Base-by-base conservation (phyloP, 2,888 invertebrate species). In the Eupithecia subfuscata region DNA sequence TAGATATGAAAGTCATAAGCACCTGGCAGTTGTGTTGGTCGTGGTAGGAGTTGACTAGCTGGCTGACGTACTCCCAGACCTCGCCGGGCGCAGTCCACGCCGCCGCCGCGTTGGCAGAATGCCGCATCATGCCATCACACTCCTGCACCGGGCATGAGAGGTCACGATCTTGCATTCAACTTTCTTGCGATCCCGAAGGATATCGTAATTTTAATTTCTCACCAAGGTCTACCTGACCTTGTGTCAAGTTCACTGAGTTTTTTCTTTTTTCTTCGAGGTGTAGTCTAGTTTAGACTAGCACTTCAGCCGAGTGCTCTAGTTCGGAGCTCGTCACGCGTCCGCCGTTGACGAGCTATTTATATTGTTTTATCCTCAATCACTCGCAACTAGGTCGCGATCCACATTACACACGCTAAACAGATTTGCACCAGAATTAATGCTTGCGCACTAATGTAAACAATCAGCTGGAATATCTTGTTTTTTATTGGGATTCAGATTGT, bases 41-140 rank as follows among this genome's bases (percentile, higher is more conserved):
- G 86, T 95, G 95, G 85, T 96, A 96, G 69, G 95, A 95, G 90
- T 95, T 96, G 88, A 96, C 95, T 80, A 96, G 94, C 85, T 96
- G 96, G 88, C 95, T 96, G 89, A 96, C 96, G 87, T 96, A 96
- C 91, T 96, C 96, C 96, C 96, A 96, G 82, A 96, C 95, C 84
- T 96, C 96, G 83, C 96, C 96, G 83, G 96, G 95, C 87, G 89
- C 95, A 82, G 91, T 93, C 95, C 91, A 95, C 84, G 93, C 90
- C 82, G 92, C 92, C 80, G 91, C 88, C 82, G 92, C 89, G 79
- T 87, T 91, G 78, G 92, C 92, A 82, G 88, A 91, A 91, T 93
- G 95, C 90, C 91, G 93, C 95, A 92, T 95, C 95, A 92, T 95
- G 91, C 93, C 95, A 91, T 90, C 87, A 91, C 94, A 86, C 77